These are phyloP conservation scores for Thalassoma bifasciatum DNA, from an alignment of 2,113 vertebrate genomes.

Conservation along the genomic window DNA sequence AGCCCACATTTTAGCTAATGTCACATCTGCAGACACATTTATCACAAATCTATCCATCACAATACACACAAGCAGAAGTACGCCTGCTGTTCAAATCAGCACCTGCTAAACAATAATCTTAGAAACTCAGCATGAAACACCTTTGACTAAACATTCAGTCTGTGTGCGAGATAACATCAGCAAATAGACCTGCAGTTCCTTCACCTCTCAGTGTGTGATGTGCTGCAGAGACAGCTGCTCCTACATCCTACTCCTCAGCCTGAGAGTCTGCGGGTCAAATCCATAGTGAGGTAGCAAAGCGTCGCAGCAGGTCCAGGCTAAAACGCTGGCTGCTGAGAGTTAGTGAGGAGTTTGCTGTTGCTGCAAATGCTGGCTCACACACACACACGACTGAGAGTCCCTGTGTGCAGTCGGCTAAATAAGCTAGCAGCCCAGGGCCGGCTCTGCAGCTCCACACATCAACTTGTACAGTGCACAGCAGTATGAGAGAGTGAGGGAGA, in stretches of 20 bases:
- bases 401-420: constrained; percentile 65
- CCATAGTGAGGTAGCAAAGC: constrained; percentile 2
- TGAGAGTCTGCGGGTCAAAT: constrained; percentile 22
- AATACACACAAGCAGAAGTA: not conserved
- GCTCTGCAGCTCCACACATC: constrained; percentile 53
- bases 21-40: not conserved
- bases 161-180: constrained; percentile 54
- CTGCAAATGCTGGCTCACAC: constrained; percentile 22
- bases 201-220: constrained; percentile 52
- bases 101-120: constrained; percentile 16
- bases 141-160: constrained; percentile 3
- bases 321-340: constrained; percentile 13
- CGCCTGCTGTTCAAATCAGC: constrained; percentile 24
- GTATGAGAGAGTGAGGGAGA: constrained; percentile 42
- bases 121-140: not conserved
- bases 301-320: constrained; percentile 19
- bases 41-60: not conserved
- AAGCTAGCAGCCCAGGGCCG: constrained; percentile 48
- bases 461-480: constrained; percentile 51
- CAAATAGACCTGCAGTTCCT: constrained; percentile 53
- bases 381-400: constrained; percentile 14
- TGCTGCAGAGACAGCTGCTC: constrained; percentile 52
- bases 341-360: constrained; percentile 17
- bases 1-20: not conserved
- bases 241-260: constrained; percentile 39